Evolutionary conservation across 1,140 invertebrate genomes (phyloP), one percentile per base, ranked within the genome.

Genomic region (Saccostrea glomerata): DNA sequence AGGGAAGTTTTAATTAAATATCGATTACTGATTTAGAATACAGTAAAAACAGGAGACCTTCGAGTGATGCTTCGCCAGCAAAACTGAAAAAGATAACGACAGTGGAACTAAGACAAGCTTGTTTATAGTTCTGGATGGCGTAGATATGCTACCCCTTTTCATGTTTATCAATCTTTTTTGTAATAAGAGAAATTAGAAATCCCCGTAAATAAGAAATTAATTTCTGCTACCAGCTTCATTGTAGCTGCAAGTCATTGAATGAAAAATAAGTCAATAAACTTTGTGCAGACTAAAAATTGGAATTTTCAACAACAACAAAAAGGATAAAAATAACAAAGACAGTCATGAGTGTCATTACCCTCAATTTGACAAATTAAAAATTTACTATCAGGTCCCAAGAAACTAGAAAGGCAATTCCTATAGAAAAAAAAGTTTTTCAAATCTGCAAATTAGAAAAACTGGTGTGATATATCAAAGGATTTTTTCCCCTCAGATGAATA

Each of bases 1-100:
- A 77, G 70, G 70, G 70, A 77, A 77, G 25, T 11, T 77, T 77
- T 77, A 77, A 77, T 77, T 77, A 77, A 77, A 77, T 77, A 77
- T 77, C 70, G 70, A 77, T 77, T 77, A 36, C 70, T 77, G 70
- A 77, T 77, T 77, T 30, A 77, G 23, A 77, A 77, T 30, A 11
- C 70, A 15, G 70, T 77, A 25, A 77, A 47, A 77, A 77, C 25
- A 36, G 70, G 70, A 77, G 70, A 77, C 70, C 70, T 25, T 30
- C 70, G 30, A 77, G 70, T 77, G 70, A 77, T 77, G 70, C 23
- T 77, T 77, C 30, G 36, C 25, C 25, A 77, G 70, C 13, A 77
- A 77, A 77, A 77, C 25, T 30, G 25, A 73, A 77, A 25, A 77
- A 77, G 70, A 77, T 77, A 77, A 77, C 30, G 70, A 77, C 70